Evolutionary conservation across 2,797 vertebrate species (phyloP), one percentile per base, ranked within the genome.

Genomic region (Sebastes goodei): DNA sequence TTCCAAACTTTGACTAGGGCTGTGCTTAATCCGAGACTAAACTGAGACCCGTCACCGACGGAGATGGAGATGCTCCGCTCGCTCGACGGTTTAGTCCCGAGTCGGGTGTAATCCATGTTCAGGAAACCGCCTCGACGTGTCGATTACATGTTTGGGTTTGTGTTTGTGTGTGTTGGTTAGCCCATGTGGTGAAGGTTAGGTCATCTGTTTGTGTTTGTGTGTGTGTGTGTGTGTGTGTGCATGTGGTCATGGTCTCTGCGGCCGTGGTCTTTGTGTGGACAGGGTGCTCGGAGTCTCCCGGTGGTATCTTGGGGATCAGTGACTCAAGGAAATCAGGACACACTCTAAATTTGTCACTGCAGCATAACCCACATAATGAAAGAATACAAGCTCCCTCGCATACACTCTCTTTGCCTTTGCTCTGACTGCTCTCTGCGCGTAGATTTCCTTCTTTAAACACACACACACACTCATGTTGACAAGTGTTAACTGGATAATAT

Each of bases 291-390:
- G 87, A 89, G 92, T 92, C 92, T 93, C 93, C 88, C 32, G 87
- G 71, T 89, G 94, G 94, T 91, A 84, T 95, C 94, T 89, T 89
- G 93, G 94, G 94, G 92, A 95, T 94, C 91, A 88, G 94, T 92
- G 92, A 94, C 93, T 95, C 91, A 90, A 94, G 86, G 92, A 96
- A 96, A 96, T 96, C 94, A 96, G 95, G 95, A 95, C 95, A 95
- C 93, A 92, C 93, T 96, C 95, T 96, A 96, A 95, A 96, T 95
- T 94, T 96, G 95, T 96, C 95, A 83, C 95, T 95, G 94, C 95
- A 95, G 94, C 94, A 95, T 96, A 96, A 95, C 95, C 95, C 95
- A 96, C 94, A 96, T 96, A 95, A 94, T 93, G 93, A 94, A 93
- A 89, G 92, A 94, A 92, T 86, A 92, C 93, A 93, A 88, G 84